These are phyloP conservation scores for Tetragonula carbonaria DNA, from an alignment of 2,888 invertebrate genomes.

Conservation along the genomic window DNA sequence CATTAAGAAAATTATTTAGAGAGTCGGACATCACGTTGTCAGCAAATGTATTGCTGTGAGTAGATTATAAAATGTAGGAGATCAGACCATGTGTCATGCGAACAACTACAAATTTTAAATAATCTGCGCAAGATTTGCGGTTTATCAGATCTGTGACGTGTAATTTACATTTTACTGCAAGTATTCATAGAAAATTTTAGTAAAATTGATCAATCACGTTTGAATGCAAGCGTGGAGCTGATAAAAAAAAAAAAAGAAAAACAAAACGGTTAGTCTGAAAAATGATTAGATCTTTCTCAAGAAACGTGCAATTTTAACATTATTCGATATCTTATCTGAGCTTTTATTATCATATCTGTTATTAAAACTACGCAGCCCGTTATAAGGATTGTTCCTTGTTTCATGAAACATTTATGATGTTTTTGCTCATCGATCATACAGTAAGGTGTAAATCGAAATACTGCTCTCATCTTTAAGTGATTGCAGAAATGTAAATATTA, in stretches of 20 bases:
- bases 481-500: background rate
- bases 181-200: background rate
- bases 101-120: background rate
- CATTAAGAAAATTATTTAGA: constrained; percentile 22
- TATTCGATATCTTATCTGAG: constrained; percentile 44
- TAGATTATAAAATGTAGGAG: constrained; percentile 28
- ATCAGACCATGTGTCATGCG: constrained; percentile 19
- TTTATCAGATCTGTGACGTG: background rate
- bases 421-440: background rate
- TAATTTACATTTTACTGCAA: too few relatives aligned
- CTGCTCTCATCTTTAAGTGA: background rate
- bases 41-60: constrained; percentile 18
- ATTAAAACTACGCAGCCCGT: constrained; percentile 30
- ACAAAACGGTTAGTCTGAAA: background rate
- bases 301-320: background rate
- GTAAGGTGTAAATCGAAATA: too few relatives aligned
- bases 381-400: background rate
- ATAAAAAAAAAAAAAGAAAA: background rate
- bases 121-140: background rate
- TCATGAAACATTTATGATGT: background rate
- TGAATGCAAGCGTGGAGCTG: background rate
- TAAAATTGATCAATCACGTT: background rate
- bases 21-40: constrained; percentile 11
- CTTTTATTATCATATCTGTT: constrained; percentile 33
- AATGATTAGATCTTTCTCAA: background rate